A percentile compares a stretch with the other conserved stretches of the same genome.
These are phyloP conservation scores for Platalea minor DNA, from an alignment of 2,797 vertebrate species.

Conservation along the genomic window DNA sequence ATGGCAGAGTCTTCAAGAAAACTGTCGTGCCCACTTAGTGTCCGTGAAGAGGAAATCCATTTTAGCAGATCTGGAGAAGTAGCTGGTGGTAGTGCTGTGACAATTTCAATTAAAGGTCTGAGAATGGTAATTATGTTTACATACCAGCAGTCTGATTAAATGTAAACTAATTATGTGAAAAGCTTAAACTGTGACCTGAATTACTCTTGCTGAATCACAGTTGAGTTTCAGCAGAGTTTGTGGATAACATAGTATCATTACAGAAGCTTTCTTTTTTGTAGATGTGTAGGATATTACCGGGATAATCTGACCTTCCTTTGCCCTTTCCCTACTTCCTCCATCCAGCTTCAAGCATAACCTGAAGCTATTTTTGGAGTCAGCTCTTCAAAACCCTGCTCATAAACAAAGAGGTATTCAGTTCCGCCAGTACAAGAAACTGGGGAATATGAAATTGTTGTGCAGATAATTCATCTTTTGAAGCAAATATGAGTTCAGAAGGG, in stretches of 20 bases:
- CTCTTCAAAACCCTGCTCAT: neutral
- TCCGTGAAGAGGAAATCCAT: neutral
- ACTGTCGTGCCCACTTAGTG: neutral
- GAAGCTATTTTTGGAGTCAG: neutral
- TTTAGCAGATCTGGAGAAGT: neutral
- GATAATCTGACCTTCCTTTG: neutral
- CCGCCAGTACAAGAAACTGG: neutral
- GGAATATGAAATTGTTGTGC: neutral
- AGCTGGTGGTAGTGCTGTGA: neutral
- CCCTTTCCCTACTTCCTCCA: neutral
- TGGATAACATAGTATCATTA: neutral
- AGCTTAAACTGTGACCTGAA: slow-evolving; percentile 60
- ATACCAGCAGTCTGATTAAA: slow-evolving; percentile 55
- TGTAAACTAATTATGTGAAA: slow-evolving; percentile 59
- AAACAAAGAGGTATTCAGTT: neutral
- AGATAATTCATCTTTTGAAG: neutral
- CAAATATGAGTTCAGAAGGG: neutral
- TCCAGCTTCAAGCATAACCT: neutral
- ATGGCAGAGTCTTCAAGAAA: neutral
- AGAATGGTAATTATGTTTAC: slow-evolving; percentile 63
- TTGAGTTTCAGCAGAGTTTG: slow-evolving; percentile 9
- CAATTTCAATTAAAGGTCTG: slow-evolving; percentile 64
- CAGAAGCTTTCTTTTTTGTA: neutral
- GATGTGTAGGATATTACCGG: neutral
- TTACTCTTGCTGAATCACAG: slow-evolving; percentile 5